These are phyloP conservation scores for Corythornis cristatus DNA, from an alignment of 2,113 vertebrate species.

Conservation along the genomic window DNA sequence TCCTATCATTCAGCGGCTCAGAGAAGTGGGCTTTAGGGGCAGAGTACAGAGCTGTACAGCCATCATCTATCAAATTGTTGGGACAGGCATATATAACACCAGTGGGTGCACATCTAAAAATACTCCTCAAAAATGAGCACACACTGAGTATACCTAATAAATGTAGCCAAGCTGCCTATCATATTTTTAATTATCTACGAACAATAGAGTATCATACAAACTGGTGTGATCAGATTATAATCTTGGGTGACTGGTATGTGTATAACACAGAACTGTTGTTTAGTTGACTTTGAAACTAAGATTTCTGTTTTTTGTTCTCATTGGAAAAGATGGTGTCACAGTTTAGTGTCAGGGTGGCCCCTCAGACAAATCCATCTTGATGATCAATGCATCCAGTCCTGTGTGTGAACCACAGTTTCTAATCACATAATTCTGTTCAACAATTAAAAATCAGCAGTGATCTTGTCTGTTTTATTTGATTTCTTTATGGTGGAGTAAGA, in stretches of 20 bases:
- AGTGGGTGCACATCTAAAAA: accelerated
- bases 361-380: neutral
- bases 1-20: neutral
- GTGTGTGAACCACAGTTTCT: accelerated
- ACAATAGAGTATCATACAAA: neutral
- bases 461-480: neutral
- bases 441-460: neutral
- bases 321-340: neutral
- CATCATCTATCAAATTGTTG: neutral
- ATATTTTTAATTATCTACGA: neutral
- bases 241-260: neutral
- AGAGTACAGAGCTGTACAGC: neutral
- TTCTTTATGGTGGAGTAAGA: neutral
- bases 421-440: accelerated
- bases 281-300: neutral
- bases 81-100: neutral
- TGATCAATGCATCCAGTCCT: neutral
- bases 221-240: neutral
- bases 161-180: neutral
- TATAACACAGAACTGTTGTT: neutral
- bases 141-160: neutral
- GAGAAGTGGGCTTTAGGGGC: neutral
- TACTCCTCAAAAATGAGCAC: neutral
- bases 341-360: no score
- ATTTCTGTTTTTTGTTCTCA: neutral